These are phyloP conservation scores for Clarias laeviceps DNA, from an alignment of 2,797 vertebrate genomes.

Conservation along the genomic window DNA sequence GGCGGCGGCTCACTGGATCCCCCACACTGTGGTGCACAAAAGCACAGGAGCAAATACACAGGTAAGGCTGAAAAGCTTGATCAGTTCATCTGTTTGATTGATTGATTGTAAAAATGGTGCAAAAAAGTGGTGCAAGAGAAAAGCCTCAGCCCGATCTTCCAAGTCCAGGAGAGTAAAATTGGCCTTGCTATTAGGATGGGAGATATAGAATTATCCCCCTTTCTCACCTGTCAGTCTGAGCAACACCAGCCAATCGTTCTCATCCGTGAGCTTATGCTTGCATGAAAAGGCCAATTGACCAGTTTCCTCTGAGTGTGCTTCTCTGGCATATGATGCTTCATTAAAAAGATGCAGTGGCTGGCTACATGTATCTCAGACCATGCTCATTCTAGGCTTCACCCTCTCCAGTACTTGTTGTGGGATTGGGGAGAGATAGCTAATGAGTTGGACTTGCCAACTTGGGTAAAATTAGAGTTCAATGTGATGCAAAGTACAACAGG, in stretches of 20 bases:
- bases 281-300: neutral
- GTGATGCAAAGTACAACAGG: neutral
- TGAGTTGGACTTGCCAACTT: neutral
- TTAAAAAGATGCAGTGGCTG: neutral
- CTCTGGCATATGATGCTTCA: neutral
- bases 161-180: neutral
- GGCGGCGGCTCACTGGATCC: conserved; percentile 51
- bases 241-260: neutral
- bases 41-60: conserved; percentile 27
- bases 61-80: conserved; percentile 37
- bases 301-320: neutral
- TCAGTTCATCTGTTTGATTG: neutral
- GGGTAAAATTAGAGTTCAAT: neutral
- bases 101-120: neutral
- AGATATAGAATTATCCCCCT: neutral
- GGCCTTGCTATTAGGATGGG: neutral
- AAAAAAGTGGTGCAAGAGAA: neutral
- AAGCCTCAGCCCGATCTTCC: neutral
- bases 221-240: neutral
- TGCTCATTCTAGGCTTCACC: neutral
- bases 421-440: neutral
- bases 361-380: neutral
- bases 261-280: neutral
- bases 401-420: neutral
- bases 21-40: conserved; percentile 27